Percentiles rank a stretch among this genome's conserved stretches.
Evolutionary conservation across 2,888 invertebrate species (phyloP).

Genomic region (Eilema caniola): DNA sequence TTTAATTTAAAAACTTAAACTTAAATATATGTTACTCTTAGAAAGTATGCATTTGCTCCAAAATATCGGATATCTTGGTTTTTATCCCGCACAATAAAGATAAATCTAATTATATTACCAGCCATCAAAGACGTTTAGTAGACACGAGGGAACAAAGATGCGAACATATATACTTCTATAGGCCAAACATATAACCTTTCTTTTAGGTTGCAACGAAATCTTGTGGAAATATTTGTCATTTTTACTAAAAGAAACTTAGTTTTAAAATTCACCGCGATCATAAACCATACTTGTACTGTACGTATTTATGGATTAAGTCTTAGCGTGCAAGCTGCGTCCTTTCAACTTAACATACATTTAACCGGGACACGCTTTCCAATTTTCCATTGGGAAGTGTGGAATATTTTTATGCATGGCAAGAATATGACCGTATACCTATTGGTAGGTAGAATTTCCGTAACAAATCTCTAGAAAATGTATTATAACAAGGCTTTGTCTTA

Average conservation of each 20-base stretch:
- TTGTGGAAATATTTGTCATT: background rate
- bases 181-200: no score
- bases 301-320: slow-evolving; percentile 35
- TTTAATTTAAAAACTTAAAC: no score
- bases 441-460: slow-evolving; percentile 5
- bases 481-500: background rate
- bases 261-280: background rate
- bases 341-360: slow-evolving; percentile 23
- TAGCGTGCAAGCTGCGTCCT: slow-evolving; percentile 28
- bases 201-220: background rate
- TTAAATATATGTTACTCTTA: no score
- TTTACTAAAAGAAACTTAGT: background rate
- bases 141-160: no score
- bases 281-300: background rate
- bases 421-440: background rate
- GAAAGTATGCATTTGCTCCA: no score
- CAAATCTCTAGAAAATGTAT: slow-evolving; percentile 1
- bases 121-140: no score
- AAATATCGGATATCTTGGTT: no score
- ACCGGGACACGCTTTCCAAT: slow-evolving; percentile 48
- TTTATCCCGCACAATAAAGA: no score
- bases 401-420: slow-evolving; percentile 9
- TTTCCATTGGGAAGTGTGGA: slow-evolving; percentile 10
- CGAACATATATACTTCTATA: no score
- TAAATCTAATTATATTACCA: no score